Percentiles rank a stretch among this genome's conserved stretches.
phyloP scores from a whole-genome alignment of 2,888 invertebrate species.

The Smittia sp. region DNA sequence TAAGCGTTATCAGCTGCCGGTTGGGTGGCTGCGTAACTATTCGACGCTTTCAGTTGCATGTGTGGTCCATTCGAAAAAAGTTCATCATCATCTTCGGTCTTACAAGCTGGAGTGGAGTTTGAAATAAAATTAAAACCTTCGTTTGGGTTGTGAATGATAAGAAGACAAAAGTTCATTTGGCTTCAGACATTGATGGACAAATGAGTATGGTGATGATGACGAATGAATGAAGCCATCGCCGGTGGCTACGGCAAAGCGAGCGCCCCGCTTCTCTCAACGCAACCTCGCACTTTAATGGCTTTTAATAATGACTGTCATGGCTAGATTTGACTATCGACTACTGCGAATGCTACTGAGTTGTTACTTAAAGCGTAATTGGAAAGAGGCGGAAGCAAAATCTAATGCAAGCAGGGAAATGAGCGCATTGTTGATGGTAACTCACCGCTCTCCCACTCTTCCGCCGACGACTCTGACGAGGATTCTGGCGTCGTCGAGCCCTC shows the following conservation, averaged over 20 bases:
- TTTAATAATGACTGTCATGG: not conserved
- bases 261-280: no score
- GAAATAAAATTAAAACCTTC: slow-evolving; percentile 1
- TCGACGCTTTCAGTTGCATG: not conserved
- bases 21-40: not conserved
- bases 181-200: no score
- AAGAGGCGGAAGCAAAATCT: not conserved
- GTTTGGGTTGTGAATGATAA: not conserved
- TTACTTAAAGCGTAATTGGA: not conserved
- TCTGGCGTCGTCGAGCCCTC: slow-evolving; percentile 34
- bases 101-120: not conserved
- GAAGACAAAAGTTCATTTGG: no score
- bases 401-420: not conserved
- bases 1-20: not conserved
- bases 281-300: not conserved
- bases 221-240: no score
- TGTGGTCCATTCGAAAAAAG: slow-evolving; percentile 16
- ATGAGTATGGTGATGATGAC: no score
- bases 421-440: slow-evolving; percentile 46
- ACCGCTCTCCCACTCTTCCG: slow-evolving; percentile 55
- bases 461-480: slow-evolving; percentile 44
- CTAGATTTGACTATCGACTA: slow-evolving; percentile 1
- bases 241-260: no score
- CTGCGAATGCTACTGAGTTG: not conserved
- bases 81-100: slow-evolving; percentile 35